phyloP scores from a whole-genome alignment of 2,797 vertebrate genomes.

The Prunella strophiata region DNA sequence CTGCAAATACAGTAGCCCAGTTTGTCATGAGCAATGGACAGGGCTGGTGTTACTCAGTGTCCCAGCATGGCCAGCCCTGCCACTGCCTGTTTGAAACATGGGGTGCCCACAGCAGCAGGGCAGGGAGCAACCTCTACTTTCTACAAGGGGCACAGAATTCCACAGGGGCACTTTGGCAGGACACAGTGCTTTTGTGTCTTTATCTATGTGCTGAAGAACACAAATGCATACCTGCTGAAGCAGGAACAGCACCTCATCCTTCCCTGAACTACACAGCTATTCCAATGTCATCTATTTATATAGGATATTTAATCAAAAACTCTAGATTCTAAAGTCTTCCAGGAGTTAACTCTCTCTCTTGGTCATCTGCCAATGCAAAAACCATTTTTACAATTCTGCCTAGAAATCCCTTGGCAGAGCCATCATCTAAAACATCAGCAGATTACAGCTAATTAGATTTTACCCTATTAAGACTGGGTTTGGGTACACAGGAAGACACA shows the following conservation, averaged over 20 bases:
- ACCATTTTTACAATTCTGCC: background rate
- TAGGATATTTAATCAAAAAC: background rate
- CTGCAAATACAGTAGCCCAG: background rate
- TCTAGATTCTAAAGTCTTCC: background rate
- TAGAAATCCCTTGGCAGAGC: background rate
- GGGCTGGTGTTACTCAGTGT: fast-evolving
- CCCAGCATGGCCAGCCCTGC: fast-evolving
- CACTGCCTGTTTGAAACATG: fast-evolving
- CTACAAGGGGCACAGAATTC: background rate
- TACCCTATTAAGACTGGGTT: background rate
- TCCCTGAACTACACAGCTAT: background rate
- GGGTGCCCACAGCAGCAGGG: background rate
- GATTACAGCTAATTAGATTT: background rate
- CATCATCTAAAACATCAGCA: background rate
- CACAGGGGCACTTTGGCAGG: background rate
- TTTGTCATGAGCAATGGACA: background rate
- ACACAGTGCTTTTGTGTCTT: fast-evolving
- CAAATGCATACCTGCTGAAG: background rate
- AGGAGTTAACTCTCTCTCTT: background rate
- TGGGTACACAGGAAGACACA: background rate
- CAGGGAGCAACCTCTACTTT: background rate
- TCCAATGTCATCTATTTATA: background rate
- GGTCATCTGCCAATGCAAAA: background rate
- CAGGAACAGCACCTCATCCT: background rate
- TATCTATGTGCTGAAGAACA: background rate